Conservation (phyloP, 2,888 invertebrate species). For the Thereva nobilitata region DNA sequence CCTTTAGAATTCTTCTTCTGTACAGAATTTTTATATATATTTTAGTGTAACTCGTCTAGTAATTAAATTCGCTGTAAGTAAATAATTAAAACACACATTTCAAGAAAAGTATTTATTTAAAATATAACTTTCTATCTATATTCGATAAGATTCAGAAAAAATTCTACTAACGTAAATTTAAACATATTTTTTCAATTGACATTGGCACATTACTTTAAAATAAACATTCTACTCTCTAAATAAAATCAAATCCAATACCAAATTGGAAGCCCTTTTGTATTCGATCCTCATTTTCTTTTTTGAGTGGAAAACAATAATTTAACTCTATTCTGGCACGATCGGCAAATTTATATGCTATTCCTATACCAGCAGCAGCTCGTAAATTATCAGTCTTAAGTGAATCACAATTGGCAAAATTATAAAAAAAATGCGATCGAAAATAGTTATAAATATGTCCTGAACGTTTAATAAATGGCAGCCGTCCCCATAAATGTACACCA, state of each 20-base stretch:
- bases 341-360: constrained; percentile 85
- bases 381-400: constrained; percentile 55
- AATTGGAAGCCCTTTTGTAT: constrained; percentile 75
- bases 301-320: constrained; percentile 86
- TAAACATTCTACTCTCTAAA: constrained; percentile 58
- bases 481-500: constrained; percentile 85
- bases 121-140: too few relatives aligned
- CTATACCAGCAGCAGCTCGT: constrained; percentile 79
- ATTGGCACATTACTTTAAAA: neutral
- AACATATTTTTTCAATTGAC: too few relatives aligned
- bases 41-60: too few relatives aligned
- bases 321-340: constrained; percentile 89
- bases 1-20: too few relatives aligned
- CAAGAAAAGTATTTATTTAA: too few relatives aligned
- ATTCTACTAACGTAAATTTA: too few relatives aligned
- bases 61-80: too few relatives aligned
- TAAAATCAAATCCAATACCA: constrained; percentile 80
- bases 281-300: constrained; percentile 67
- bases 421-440: constrained; percentile 86
- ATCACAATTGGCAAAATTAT: constrained; percentile 84
- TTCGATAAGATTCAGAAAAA: too few relatives aligned
- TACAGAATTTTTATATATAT: too few relatives aligned
- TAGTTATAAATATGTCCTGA: constrained; percentile 79
- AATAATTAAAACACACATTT: too few relatives aligned
- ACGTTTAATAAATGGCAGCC: constrained; percentile 84